Evolutionary conservation across 2,797 vertebrate genomes (phyloP), one percentile per base, ranked within the genome.

Genomic region (Bradypodion pumilum): DNA sequence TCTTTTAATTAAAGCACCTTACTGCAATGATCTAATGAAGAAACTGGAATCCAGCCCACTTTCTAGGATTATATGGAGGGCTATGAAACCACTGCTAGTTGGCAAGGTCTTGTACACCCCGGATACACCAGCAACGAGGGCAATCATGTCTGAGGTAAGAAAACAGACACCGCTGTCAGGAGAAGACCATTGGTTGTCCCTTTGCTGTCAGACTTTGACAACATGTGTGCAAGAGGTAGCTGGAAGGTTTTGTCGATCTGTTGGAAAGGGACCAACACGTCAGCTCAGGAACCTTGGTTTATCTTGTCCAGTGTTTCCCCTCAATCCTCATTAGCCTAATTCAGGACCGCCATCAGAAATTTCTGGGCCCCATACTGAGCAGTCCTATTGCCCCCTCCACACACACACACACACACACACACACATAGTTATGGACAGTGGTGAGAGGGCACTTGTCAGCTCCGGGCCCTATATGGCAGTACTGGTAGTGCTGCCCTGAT

Each of bases 71-170:
- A 99, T 99, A 87, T 99, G 98, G 98, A 97, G 96, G 87, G 98
- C 98, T 16, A 91, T 99, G 80, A 99, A 99, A 80, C 98, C 98
- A 0, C 94, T 99, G 87, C 96, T 99, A 78, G 93, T 99, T 91
- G 98, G 98, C 44, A 99, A 99, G 95, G 97, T 99, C 90, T 95
- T 99, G 35, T 99, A 98, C 92, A 99, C 98, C 1, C 98, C 98
- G 1, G 96, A 98, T 92, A 99, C 96, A 0, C 97, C 97, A 0
- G 97, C 96, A 7, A 96, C 97, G 0, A 96, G 96, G 89, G 95
- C 92, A 89, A 95, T 99, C 90, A 98, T 99, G 94, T 95, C 97
- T 23, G 98, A 99, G 97, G 98, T 98, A 95, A 92, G 89, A 69
- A 69, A 75, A 78, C 13, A 59, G 35, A 25, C 19, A n/a, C n/a